phyloP scores from a whole-genome alignment of 2,888 invertebrate species.

The Beris morrisii region DNA sequence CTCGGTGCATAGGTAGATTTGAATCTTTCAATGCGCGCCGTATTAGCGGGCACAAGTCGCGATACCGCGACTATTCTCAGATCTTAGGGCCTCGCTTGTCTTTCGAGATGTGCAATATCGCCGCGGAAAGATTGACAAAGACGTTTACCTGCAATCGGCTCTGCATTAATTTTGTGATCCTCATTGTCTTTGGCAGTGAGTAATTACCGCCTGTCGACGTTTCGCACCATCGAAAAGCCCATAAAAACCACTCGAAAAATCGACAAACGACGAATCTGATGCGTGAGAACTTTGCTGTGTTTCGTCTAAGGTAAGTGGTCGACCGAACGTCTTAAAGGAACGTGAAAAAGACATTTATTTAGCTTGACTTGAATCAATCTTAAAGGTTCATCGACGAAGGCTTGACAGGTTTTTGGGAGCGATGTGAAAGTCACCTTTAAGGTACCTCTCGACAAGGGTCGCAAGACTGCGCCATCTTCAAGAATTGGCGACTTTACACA shows the following conservation, averaged over 20 bases:
- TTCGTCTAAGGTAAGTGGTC: not conserved
- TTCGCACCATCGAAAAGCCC: constrained; percentile 6
- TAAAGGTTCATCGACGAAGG: not conserved
- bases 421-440: constrained; percentile 5
- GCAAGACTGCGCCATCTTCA: not conserved
- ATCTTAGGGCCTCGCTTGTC: not conserved
- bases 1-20: not conserved
- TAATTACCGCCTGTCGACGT: constrained; percentile 27
- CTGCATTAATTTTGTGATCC: constrained; percentile 35
- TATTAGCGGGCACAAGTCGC: too few relatives aligned
- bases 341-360: not conserved
- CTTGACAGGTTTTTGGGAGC: constrained; percentile 21
- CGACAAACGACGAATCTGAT: not conserved
- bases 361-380: not conserved
- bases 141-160: constrained; percentile 33
- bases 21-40: not conserved
- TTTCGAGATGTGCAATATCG: constrained; percentile 22
- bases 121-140: constrained; percentile 32
- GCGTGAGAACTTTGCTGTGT: constrained; percentile 20
- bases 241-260: constrained; percentile 3
- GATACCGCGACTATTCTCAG: not conserved
- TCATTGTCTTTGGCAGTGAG: constrained; percentile 35
- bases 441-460: not conserved
- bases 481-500: too few relatives aligned
- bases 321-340: not conserved